phyloP scores from a whole-genome alignment of 1,140 invertebrate genomes.

The Drosophila subpulchrella region DNA sequence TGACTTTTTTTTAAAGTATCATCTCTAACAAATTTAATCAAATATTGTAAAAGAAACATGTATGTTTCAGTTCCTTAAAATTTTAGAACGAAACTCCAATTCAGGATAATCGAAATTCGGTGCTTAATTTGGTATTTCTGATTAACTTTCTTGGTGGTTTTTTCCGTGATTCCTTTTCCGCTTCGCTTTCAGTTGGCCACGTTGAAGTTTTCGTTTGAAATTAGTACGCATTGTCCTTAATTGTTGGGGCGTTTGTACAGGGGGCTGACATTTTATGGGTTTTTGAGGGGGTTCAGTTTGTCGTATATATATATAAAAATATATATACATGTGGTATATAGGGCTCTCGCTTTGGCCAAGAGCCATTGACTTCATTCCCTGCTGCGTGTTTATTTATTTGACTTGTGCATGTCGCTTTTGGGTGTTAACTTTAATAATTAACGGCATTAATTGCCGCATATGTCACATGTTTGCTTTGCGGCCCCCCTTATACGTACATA shows the following conservation, averaged over 20 bases:
- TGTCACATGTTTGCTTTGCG: constrained; percentile 74
- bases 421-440: constrained; percentile 83
- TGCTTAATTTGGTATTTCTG: not conserved
- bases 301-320: not conserved
- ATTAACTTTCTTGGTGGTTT: constrained; percentile 14
- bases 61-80: not conserved
- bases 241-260: constrained; percentile 64
- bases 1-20: too few relatives aligned
- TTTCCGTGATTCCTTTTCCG: constrained; percentile 9
- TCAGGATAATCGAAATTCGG: not conserved
- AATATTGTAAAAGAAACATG: too few relatives aligned
- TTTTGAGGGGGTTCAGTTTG: not conserved
- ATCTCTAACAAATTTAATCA: too few relatives aligned
- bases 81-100: not conserved
- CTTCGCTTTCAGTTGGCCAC: constrained; percentile 35
- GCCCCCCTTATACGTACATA: not conserved
- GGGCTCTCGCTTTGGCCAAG: constrained; percentile 34
- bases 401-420: constrained; percentile 82
- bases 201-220: constrained; percentile 71
- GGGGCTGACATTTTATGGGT: constrained; percentile 37
- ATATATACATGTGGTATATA: not conserved
- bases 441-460: constrained; percentile 82
- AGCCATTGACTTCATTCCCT: constrained; percentile 33
- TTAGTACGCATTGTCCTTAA: constrained; percentile 79
- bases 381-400: constrained; percentile 82